Conservation (phyloP, 2,797 vertebrate species). For the Coilia nasus region DNA sequence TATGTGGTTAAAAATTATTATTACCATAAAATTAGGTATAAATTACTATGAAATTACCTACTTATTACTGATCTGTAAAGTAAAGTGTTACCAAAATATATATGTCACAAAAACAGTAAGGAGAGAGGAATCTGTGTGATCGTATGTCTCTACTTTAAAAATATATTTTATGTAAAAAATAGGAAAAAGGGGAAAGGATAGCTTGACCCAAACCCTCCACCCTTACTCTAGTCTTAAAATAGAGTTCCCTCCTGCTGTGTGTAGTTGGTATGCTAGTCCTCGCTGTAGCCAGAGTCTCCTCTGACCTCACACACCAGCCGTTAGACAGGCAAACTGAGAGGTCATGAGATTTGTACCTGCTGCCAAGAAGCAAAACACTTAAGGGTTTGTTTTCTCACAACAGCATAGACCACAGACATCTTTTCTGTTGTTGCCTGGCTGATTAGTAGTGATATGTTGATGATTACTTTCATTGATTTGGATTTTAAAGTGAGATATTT, state of each 20-base stretch:
- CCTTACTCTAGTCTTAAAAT: neutral
- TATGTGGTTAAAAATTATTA: no score
- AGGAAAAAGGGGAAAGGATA: neutral
- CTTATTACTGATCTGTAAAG: no score
- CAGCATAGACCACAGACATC: neutral
- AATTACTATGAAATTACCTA: no score
- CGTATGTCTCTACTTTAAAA: neutral
- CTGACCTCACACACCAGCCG: constrained; percentile 9
- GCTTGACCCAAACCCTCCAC: neutral
- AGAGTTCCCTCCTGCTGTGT: neutral
- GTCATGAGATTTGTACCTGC: neutral
- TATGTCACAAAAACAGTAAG: neutral
- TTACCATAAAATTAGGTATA: no score
- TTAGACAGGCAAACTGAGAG: neutral
- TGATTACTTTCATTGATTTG: no score
- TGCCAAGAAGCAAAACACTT: neutral
- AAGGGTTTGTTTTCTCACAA: no score
- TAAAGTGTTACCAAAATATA: no score
- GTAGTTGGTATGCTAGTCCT: neutral
- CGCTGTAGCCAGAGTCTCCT: constrained; percentile 1
- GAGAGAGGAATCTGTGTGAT: no score
- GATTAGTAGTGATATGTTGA: no score
- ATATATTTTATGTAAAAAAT: neutral
- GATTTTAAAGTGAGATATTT: no score
- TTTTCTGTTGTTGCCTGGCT: no score